A percentile compares a stretch with the other conserved stretches of the same genome.
Evolutionary conservation across 1,140 invertebrate species (phyloP).

Genomic region (Scaptodrosophila lebanonensis): DNA sequence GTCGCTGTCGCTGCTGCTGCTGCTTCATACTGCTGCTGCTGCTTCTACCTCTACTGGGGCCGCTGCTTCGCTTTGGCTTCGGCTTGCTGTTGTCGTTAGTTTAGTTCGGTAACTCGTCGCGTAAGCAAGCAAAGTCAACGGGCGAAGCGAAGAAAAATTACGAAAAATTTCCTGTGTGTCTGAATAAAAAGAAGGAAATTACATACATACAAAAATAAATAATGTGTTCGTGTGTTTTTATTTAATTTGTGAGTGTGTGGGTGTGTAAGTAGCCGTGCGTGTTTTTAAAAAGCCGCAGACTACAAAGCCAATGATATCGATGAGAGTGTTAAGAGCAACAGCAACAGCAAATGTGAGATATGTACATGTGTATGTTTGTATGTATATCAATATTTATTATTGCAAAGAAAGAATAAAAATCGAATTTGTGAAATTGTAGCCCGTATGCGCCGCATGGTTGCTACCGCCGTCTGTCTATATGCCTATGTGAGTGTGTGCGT

Average conservation of each 20-base stretch:
- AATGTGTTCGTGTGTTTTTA: conserved; percentile 22
- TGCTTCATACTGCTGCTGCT: neutral
- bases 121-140: conserved; percentile 48
- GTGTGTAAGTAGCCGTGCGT: conserved; percentile 3
- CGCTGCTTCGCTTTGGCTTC: conserved; percentile 56
- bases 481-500: no score
- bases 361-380: conserved; percentile 22
- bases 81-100: conserved; percentile 66
- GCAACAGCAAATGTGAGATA: conserved; percentile 26
- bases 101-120: conserved; percentile 76
- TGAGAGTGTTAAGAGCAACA: conserved; percentile 24
- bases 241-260: neutral
- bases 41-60: no score
- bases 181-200: neutral
- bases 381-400: conserved; percentile 56
- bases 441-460: no score
- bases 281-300: neutral
- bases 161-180: conserved; percentile 31
- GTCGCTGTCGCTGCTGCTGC: conserved; percentile 23
- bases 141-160: conserved; percentile 39
- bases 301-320: conserved; percentile 23
- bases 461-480: no score
- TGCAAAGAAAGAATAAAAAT: conserved; percentile 48
- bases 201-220: conserved; percentile 30
- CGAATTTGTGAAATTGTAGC: no score